Conservation (phyloP, 2,888 invertebrate species). For the Pandemis cinnamomeana region DNA sequence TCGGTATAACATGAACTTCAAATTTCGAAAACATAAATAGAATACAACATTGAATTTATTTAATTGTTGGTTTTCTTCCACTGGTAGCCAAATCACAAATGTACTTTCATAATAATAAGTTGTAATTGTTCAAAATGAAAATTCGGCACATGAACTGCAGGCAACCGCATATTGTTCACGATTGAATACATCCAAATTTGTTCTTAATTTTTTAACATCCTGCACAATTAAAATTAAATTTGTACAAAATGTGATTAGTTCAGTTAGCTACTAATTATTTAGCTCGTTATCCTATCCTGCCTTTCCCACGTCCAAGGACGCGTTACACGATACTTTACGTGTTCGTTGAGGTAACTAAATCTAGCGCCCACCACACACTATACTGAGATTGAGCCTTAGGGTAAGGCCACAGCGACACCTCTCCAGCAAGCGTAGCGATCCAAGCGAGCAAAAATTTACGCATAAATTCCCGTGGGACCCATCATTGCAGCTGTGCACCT, state of each 20-base stretch:
- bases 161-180: neutral
- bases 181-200: neutral
- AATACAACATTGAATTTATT: neutral
- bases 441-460: too few relatives aligned
- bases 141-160: neutral
- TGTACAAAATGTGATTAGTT: constrained; percentile 27
- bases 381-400: constrained; percentile 15
- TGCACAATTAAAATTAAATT: constrained; percentile 26
- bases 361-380: neutral
- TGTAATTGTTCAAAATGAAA: neutral
- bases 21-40: too few relatives aligned
- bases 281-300: constrained; percentile 10
- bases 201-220: constrained; percentile 19
- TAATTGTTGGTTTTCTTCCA: neutral
- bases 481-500: too few relatives aligned
- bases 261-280: constrained; percentile 8
- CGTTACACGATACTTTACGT: constrained; percentile 17
- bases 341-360: constrained; percentile 22
- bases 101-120: too few relatives aligned
- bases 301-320: constrained; percentile 34
- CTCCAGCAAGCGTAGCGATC: too few relatives aligned
- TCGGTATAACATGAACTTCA: too few relatives aligned
- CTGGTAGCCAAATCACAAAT: too few relatives aligned
- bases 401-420: neutral
- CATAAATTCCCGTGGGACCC: too few relatives aligned